phyloP scores from a whole-genome alignment of 2,797 vertebrate species.

The Kryptolebias ocellatus region DNA sequence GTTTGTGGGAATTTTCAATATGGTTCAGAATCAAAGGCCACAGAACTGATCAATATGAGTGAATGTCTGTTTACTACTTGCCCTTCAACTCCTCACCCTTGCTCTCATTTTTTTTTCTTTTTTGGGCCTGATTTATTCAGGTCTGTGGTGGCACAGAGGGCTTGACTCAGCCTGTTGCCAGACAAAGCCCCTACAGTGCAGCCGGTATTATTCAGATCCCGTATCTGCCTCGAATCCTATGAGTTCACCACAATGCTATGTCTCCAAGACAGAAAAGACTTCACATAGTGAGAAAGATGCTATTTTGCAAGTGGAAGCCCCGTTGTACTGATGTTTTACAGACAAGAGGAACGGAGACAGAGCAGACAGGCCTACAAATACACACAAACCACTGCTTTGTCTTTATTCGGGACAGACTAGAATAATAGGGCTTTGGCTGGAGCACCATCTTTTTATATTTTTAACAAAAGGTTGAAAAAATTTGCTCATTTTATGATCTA shows the following conservation, averaged over 20 bases:
- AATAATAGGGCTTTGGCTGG: conserved; percentile 52
- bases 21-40: conserved; percentile 44
- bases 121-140: conserved; percentile 61
- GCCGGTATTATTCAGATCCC: conserved; percentile 73
- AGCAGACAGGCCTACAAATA: conserved; percentile 26
- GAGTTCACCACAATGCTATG: conserved; percentile 84
- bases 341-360: conserved; percentile 58
- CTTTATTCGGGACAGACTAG: conserved; percentile 46
- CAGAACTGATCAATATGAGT: conserved; percentile 33
- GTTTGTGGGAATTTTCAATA: conserved; percentile 30
- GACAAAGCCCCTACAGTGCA: conserved; percentile 80
- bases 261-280: conserved; percentile 71
- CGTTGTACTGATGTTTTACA: conserved; percentile 63
- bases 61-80: conserved; percentile 29
- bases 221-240: conserved; percentile 74
- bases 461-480: conserved; percentile 39
- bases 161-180: conserved; percentile 74
- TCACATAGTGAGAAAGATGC: conserved; percentile 71
- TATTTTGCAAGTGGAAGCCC: conserved; percentile 63
- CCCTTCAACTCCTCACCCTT: conserved; percentile 7
- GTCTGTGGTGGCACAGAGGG: conserved; percentile 63
- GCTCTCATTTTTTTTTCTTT: conserved; percentile 55
- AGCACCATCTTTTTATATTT: conserved; percentile 29
- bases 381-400: conserved; percentile 69
- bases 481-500: conserved; percentile 5